Evolutionary conservation across 2,113 vertebrate genomes (phyloP), one percentile per base, ranked within the genome.

Genomic region (Shinisaurus crocodilurus): DNA sequence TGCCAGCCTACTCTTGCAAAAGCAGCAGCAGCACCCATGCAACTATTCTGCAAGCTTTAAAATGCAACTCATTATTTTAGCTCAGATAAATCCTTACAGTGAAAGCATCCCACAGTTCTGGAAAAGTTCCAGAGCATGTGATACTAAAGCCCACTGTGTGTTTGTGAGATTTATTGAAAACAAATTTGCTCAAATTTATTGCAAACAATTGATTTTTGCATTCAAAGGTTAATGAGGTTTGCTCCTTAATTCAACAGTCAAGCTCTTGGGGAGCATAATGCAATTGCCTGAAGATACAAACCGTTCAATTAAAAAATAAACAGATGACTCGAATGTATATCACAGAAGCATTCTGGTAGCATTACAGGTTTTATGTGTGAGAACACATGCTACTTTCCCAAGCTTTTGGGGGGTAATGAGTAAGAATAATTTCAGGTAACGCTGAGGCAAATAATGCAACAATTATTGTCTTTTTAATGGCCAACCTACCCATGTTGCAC

Each of bases 111-210:
- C 18, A 5, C 37, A 48, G 57, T 82, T 94, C 57, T 76, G 57
- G 91, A 87, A 90, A 90, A 91, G 50, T 74, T 93, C n/a, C 15
- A 85, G 79, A 95, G 70, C 43, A 76, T 16, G 25, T 0, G 85
- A 80, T 40, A 45, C 48, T 43, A 89, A 43, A 94, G 80, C 79
- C 70, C 90, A 88, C 76, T 80, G 37, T 75, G 34, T 83, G 34
- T 92, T 85, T 48, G 80, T 75, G 89, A 90, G 93, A 97, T 96
- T 96, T 96, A 98, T 96, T 97, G 96, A 93, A 96, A 97, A 96
- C 91, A 96, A 97, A 98, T 98, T 97, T 97, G 95, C 94, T 96
- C 95, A 97, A 97, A 98, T 98, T 97, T 97, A 98, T 96, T 97
- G 95, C 94, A 96, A 96, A 95, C 95, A 97, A 98, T 98, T 97